phyloP scores from a whole-genome alignment of 2,797 vertebrate genomes.

The Thamnophis elegans region DNA sequence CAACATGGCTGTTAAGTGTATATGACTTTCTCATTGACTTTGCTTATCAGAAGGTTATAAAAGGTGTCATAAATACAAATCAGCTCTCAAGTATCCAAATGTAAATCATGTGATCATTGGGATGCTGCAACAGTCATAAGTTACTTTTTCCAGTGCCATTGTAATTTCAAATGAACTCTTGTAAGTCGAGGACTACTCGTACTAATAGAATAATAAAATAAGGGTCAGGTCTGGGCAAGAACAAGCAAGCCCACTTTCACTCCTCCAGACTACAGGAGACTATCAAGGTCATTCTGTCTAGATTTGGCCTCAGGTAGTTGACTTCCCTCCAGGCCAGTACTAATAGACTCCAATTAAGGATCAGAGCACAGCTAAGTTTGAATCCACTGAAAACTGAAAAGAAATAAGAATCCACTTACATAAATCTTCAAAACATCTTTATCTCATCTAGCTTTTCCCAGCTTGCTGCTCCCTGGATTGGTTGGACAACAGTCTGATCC shows the following conservation, averaged over 20 bases:
- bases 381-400: not conserved
- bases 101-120: not conserved
- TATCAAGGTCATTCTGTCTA: not conserved
- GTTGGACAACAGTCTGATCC: not conserved
- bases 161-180: not conserved
- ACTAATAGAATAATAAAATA: not conserved
- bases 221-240: not conserved
- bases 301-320: not conserved
- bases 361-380: not conserved
- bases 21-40: not conserved
- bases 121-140: not conserved
- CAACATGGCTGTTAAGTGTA: not conserved
- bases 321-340: not conserved
- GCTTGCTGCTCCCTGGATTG: not conserved
- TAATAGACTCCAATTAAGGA: not conserved
- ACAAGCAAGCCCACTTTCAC: not conserved
- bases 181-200: not conserved
- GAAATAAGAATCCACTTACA: not conserved
- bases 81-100: not conserved
- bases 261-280: not conserved
- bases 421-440: not conserved
- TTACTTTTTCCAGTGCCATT: not conserved
- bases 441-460: not conserved
- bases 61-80: not conserved
- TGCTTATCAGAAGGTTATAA: not conserved